Percentiles rank a stretch among this genome's conserved stretches.
Conservation (phyloP, 2,113 vertebrate genomes). For the Scopus umbretta region DNA sequence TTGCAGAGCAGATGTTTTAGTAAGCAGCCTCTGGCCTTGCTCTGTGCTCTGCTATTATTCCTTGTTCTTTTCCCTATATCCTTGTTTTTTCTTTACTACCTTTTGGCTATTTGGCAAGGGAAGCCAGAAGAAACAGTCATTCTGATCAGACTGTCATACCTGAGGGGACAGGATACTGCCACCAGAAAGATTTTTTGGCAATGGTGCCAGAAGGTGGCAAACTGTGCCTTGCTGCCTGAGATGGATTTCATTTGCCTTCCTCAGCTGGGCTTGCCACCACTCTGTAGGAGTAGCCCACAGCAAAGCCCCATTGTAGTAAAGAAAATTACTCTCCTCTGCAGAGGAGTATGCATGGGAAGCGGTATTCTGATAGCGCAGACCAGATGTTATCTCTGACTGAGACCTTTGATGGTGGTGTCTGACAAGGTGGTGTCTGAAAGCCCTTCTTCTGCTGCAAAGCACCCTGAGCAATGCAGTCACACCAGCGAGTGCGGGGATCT, state of each 20-base stretch:
- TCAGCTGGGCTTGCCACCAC: not conserved
- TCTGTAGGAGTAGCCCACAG: not conserved
- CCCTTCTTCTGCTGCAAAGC: not conserved
- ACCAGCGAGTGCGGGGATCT: fast-evolving
- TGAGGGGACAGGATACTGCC: not conserved
- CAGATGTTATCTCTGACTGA: not conserved
- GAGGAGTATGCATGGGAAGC: not conserved
- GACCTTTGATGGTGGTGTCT: not conserved
- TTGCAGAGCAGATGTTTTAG: not conserved
- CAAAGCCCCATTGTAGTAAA: not conserved
- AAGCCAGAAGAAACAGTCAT: not conserved
- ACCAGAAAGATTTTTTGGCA: not conserved
- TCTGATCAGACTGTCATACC: not conserved
- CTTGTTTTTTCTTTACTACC: not conserved
- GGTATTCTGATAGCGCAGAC: too few species aligned
- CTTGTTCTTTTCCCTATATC: not conserved
- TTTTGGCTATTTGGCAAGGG: not conserved
- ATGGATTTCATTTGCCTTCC: not conserved
- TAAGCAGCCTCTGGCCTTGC: not conserved
- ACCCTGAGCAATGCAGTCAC: not conserved
- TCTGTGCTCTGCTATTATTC: not conserved
- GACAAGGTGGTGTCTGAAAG: not conserved
- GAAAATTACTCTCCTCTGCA: not conserved
- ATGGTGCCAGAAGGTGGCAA: not conserved
- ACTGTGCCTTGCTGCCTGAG: not conserved